Evolutionary conservation across 2,797 vertebrate genomes (phyloP).

Genomic region (Serranus cabrilla): DNA sequence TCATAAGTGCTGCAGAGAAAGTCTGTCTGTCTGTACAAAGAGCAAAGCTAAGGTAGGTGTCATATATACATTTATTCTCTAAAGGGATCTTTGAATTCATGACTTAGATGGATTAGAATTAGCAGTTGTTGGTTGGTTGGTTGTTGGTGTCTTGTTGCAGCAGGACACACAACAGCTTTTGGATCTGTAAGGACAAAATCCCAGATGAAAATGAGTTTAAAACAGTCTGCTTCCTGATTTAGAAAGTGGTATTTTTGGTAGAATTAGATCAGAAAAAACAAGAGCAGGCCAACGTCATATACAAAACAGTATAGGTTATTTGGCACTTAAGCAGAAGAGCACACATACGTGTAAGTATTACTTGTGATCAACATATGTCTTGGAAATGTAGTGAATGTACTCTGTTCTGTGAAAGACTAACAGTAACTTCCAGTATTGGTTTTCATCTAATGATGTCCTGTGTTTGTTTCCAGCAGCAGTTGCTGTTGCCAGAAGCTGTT

Average conservation of each 20-base stretch:
- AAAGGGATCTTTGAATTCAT: constrained; percentile 2
- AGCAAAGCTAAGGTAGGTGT: constrained; percentile 90
- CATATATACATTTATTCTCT: neutral
- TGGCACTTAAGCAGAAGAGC: neutral
- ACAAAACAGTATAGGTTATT: no score
- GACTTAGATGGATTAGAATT: no score
- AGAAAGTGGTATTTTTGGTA: no score
- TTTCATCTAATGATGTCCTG: neutral
- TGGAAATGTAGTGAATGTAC: neutral
- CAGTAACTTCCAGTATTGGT: neutral
- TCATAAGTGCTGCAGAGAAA: constrained; percentile 93
- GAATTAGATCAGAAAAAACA: neutral
- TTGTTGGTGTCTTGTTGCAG: neutral
- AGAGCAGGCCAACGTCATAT: neutral
- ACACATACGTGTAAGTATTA: neutral
- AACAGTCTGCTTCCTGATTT: no score
- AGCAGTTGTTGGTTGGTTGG: no score
- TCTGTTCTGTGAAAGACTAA: neutral
- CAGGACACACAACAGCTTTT: no score
- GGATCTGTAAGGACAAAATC: neutral
- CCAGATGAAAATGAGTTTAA: no score
- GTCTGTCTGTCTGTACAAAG: constrained; percentile 87
- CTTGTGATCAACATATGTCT: neutral
- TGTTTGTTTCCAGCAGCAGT: constrained; percentile 84
- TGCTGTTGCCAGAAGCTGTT: constrained; percentile 84